Conservation (phyloP, 1,140 invertebrate genomes). For the Scaptomyza hsui region DNA sequence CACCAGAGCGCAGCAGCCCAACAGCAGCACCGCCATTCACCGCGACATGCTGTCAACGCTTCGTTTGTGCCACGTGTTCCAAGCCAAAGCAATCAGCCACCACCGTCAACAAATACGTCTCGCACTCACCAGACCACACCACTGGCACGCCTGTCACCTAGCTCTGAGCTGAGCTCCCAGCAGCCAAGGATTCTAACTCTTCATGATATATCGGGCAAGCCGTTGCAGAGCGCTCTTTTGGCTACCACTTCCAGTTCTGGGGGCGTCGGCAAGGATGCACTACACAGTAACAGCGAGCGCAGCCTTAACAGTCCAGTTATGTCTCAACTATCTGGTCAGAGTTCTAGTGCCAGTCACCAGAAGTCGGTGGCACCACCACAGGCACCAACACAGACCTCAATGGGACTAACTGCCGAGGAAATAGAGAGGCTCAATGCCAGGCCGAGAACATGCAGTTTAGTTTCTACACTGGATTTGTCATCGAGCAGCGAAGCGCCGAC, state of each 20-base stretch:
- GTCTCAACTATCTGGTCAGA: constrained; percentile 93
- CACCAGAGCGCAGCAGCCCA: constrained; percentile 86
- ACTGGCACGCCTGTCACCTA: constrained; percentile 94
- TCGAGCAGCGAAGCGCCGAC: constrained; percentile 94
- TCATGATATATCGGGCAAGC: constrained; percentile 96
- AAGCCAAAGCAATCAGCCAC: constrained; percentile 86
- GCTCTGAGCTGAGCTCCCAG: constrained; percentile 95
- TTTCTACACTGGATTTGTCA: constrained; percentile 96
- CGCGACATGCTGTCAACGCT: constrained; percentile 87
- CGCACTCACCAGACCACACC: constrained; percentile 93
- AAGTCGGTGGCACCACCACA: constrained; percentile 87
- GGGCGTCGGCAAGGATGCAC: constrained; percentile 91
- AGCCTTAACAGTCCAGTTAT: constrained; percentile 95
- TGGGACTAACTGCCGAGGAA: constrained; percentile 96
- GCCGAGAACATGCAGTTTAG: constrained; percentile 93
- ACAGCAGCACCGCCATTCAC: constrained; percentile 90
- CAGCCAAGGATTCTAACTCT: constrained; percentile 95
- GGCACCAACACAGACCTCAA: constrained; percentile 87
- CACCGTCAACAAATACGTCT: constrained; percentile 86
- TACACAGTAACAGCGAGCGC: constrained; percentile 94
- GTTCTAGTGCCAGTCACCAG: constrained; percentile 89
- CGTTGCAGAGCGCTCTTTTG: constrained; percentile 93
- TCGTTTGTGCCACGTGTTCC: constrained; percentile 88
- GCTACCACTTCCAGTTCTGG: constrained; percentile 94
- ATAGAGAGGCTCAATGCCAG: constrained; percentile 95